Conservation (phyloP, 2,113 vertebrate species). For the Dipodomys ordii region DNA sequence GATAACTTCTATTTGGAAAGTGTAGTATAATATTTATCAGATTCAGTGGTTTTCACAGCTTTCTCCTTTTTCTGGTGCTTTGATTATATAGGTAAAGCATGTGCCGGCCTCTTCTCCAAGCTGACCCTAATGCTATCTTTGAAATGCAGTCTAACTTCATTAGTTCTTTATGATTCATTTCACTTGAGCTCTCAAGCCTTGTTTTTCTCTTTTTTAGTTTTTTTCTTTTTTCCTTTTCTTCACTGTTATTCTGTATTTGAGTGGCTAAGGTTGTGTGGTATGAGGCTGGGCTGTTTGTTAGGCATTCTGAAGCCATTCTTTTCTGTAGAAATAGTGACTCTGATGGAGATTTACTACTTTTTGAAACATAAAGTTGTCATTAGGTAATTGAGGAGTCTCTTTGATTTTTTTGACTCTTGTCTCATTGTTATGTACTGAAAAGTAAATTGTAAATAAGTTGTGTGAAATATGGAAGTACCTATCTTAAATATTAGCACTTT, state of each 20-base stretch:
- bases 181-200: slow-evolving; percentile 20
- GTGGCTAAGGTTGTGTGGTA: slow-evolving; percentile 17
- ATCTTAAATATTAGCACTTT: slow-evolving; percentile 20
- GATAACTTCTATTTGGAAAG: slow-evolving; percentile 45
- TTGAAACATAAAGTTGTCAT: neutral
- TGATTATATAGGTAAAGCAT: slow-evolving; percentile 19
- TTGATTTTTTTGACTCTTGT: slow-evolving; percentile 4
- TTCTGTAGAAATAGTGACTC: neutral
- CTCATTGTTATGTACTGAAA: neutral
- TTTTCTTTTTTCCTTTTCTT: neutral
- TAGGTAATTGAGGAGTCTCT: slow-evolving; percentile 11
- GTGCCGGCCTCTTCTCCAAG: neutral
- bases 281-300: neutral
- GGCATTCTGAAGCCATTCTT: slow-evolving; percentile 30
- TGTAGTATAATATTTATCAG: slow-evolving; percentile 17
- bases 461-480: neutral
- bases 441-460: slow-evolving; percentile 34
- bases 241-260: slow-evolving; percentile 43
- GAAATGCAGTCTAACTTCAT: slow-evolving; percentile 42
- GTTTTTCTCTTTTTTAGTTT: neutral
- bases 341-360: neutral
- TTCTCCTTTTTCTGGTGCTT: neutral
- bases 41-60: neutral
- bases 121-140: slow-evolving; percentile 50
- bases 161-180: slow-evolving; percentile 46